Base-by-base conservation (phyloP, 2,888 invertebrate genomes). In the Syritta pipiens region DNA sequence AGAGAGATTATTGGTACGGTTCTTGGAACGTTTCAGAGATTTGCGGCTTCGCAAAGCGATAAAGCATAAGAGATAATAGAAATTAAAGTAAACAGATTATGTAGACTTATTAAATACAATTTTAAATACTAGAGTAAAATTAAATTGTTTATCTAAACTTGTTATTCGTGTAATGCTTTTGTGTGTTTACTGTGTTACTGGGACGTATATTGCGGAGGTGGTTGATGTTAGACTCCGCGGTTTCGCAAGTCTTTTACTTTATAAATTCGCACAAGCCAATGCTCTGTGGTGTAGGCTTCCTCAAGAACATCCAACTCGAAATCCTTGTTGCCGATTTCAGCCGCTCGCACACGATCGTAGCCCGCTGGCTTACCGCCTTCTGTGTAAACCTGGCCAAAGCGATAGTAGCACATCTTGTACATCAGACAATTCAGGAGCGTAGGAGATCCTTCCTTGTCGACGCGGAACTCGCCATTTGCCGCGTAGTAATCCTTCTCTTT, bases 321-420 rank as follows among this genome's bases (percentile, higher is more conserved):
- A 89, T 99, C 97, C 90, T 99, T 99, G 90, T 98, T 97, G 83
- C 99, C 98, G 84, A 99, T 99, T 90, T 99, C 99, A n/a, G 97
- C 96, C 83, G 96, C 95, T 62, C 98, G 92, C 0, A 99, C 98
- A 84, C 98, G 92, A 90, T 99, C 99, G 88, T 95, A 99, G 10
- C 99, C 99, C 1, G 97, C 94, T 28, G 98, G 97, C 84, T 97
- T 97, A 32, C 96, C 95, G 85, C 95, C 96, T 91, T 98, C 98
- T 0, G 98, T 98, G 88, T 97, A 98, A 77, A 98, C 88, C 85
- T 96, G 95, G 0, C 98, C 98, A 88, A 99, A 99, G 86, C 97
- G 93, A 90, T 99, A 98, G 89, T 99, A 99, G 90, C 97, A 98
- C 96, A 99, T 96, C 91, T 99, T 99, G 91, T 99, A 99, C 99